Conservation (phyloP, 2,888 invertebrate genomes). For the Ectemnius cavifrons region DNA sequence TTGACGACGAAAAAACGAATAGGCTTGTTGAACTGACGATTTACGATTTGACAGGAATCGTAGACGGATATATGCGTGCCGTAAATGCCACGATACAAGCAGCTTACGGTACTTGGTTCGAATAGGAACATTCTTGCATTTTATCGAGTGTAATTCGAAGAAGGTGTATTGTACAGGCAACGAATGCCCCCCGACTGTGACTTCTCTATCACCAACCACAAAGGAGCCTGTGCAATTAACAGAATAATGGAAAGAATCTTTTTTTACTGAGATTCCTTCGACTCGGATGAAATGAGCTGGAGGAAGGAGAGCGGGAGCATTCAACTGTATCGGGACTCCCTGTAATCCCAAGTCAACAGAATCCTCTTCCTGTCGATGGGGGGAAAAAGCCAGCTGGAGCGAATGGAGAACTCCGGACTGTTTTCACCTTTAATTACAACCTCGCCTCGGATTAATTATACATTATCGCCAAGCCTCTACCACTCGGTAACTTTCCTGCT, state of each 20-base stretch:
- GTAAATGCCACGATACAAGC: too few relatives aligned
- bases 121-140: too few relatives aligned
- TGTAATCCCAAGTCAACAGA: not conserved
- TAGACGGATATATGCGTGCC: too few relatives aligned
- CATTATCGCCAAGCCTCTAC: conserved; percentile 18
- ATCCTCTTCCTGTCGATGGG: not conserved
- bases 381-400: not conserved
- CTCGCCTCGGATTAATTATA: conserved; percentile 40
- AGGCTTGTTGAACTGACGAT: too few relatives aligned
- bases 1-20: too few relatives aligned
- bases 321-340: not conserved
- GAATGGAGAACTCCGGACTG: conserved; percentile 21
- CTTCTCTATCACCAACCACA: too few relatives aligned
- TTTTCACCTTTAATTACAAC: conserved; percentile 56
- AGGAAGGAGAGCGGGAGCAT: not conserved
- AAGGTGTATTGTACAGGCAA: too few relatives aligned
- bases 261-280: not conserved
- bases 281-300: not conserved
- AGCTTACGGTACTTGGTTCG: too few relatives aligned
- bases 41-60: too few relatives aligned
- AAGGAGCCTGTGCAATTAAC: not conserved
- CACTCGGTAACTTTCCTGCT: conserved; percentile 19
- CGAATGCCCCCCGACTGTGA: too few relatives aligned
- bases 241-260: conserved; percentile 1
- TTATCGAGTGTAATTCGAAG: too few relatives aligned